Evolutionary conservation across 2,888 invertebrate genomes (phyloP), one percentile per base, ranked within the genome.

Genomic region (Sinhomidia bicolor): DNA sequence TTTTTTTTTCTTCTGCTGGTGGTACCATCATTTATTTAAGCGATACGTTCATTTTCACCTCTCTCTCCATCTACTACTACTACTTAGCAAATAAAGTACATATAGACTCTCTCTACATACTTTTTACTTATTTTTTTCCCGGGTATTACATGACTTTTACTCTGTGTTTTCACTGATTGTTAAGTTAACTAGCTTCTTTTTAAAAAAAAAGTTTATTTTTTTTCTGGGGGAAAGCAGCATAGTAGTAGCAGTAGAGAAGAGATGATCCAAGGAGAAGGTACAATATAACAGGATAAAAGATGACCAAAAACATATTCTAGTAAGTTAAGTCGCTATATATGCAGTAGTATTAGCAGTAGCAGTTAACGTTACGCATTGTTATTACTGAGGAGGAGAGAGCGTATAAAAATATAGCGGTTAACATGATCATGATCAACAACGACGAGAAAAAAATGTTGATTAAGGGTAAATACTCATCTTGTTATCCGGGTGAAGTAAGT

Each of bases 1-100:
- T n/a, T n/a, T n/a, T n/a, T n/a, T 87, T 87, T 36, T 29, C 20
- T n/a, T n/a, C n/a, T n/a, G n/a, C n/a, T n/a, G n/a, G n/a, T 32
- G 17, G 80, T 20, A 44, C 23, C 60, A 81, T 81, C 86, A 81
- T 86, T 85, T 79, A 85, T 79, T 86, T 71, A 81, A 81, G 71
- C 71, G 17, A 51, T 6, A 41, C 47, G 57, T 86, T 68, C 54
- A 78, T 60, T 23, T 32, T 36, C 14, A 17, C 12, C 0, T 36
- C 36, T 36, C 36, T 51, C 51, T 10, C 2, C 9, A 12, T n/a
- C n/a, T n/a, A n/a, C n/a, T n/a, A n/a, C 2, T 47, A 47, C 47
- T 47, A 47, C 47, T 14, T 47, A 71, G 32, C 10, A 17, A 76
- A 1, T 12, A 76, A 17, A 76, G 9, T 12, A 76, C 32, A 36